A percentile compares a stretch with the other conserved stretches of the same genome.
phyloP scores from a whole-genome alignment of 2,797 vertebrate genomes.

The Alauda arvensis region DNA sequence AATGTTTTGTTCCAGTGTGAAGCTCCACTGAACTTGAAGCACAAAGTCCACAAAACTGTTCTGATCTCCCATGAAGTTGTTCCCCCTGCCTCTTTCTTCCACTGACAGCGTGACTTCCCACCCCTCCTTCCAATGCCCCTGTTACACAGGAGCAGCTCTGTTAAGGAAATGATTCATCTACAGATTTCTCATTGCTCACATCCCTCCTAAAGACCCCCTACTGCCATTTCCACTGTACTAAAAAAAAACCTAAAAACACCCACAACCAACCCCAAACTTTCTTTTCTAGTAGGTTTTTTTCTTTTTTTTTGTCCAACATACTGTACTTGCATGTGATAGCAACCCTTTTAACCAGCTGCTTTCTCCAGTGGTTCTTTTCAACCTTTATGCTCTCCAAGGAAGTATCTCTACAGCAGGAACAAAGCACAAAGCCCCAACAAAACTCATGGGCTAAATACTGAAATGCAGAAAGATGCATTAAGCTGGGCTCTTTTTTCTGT shows the following conservation, averaged over 20 bases:
- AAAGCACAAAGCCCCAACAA: background rate
- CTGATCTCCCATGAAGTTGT: background rate
- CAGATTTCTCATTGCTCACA: background rate
- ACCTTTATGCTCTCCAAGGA: background rate
- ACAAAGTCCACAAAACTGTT: background rate
- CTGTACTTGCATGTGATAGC: background rate
- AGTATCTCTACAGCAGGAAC: background rate
- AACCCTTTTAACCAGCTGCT: background rate
- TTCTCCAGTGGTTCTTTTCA: background rate
- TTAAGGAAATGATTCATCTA: background rate
- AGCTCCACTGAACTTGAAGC: slow-evolving; percentile 6
- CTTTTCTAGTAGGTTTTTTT: background rate
- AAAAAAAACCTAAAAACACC: background rate
- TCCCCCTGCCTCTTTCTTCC: background rate
- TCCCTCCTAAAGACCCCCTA: background rate
- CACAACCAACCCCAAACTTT: background rate
- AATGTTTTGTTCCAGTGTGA: background rate
- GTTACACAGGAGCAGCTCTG: background rate
- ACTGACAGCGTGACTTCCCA: fast-evolving
- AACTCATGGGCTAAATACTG: background rate
- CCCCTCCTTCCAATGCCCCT: background rate
- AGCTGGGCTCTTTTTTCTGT: background rate
- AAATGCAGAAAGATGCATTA: background rate
- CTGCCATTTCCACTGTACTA: background rate
- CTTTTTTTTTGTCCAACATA: background rate